phyloP scores from a whole-genome alignment of 2,797 vertebrate species.

The Pipistrellus kuhlii region DNA sequence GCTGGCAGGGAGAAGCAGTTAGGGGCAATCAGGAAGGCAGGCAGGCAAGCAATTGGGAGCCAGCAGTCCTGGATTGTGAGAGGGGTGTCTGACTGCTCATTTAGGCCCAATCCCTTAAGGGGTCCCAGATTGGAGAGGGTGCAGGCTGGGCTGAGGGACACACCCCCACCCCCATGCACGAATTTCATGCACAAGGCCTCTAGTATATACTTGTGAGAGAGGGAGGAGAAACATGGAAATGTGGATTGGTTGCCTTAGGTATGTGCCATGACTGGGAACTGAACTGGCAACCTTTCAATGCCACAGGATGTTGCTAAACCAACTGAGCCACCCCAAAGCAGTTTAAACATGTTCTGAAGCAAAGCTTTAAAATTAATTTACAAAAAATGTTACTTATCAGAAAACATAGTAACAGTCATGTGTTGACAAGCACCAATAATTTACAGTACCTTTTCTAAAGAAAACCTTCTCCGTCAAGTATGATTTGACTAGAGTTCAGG shows the following conservation, averaged over 20 bases:
- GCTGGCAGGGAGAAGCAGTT: too few species aligned
- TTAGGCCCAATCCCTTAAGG: too few species aligned
- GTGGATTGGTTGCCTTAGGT: background rate
- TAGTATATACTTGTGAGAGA: too few species aligned
- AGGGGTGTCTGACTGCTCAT: too few species aligned
- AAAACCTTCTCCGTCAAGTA: conserved; percentile 40
- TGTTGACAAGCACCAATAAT: conserved; percentile 59
- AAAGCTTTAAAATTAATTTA: conserved; percentile 40
- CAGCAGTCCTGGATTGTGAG: too few species aligned
- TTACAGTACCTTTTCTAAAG: conserved; percentile 38
- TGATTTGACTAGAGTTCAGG: conserved; percentile 48
- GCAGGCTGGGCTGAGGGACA: too few species aligned
- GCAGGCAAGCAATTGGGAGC: too few species aligned
- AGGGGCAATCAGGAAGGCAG: too few species aligned
- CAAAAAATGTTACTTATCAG: conserved; percentile 64
- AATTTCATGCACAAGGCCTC: too few species aligned
- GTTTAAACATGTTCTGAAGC: conserved; percentile 33
- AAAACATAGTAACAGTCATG: conserved; percentile 48
- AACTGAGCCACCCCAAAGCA: background rate
- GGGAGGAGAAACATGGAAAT: background rate
- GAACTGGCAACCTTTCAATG: background rate
- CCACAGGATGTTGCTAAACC: background rate
- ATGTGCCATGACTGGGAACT: background rate
- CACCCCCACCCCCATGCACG: too few species aligned
- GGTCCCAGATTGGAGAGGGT: too few species aligned